Evolutionary conservation across 2,797 vertebrate species (phyloP).

Genomic region (Somateria mollissima): DNA sequence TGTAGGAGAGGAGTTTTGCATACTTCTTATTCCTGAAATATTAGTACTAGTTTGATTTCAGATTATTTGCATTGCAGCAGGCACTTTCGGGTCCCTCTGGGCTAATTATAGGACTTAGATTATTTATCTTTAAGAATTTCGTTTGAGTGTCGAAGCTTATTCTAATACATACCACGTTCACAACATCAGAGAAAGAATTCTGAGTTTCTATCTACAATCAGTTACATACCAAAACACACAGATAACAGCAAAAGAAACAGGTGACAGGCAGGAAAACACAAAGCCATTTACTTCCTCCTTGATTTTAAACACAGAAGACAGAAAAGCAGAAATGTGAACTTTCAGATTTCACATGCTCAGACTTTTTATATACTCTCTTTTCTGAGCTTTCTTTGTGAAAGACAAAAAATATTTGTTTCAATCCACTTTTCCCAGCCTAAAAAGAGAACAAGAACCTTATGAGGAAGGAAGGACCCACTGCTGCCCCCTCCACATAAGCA

Average conservation of each 20-base stretch:
- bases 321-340: conserved; percentile 26
- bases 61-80: conserved; percentile 13
- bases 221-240: neutral
- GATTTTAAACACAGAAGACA: neutral
- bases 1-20: neutral
- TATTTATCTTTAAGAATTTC: neutral
- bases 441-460: neutral
- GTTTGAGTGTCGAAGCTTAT: neutral
- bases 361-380: neutral
- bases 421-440: neutral
- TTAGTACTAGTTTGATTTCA: neutral
- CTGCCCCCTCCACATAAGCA: neutral
- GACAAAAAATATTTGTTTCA: neutral
- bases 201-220: neutral
- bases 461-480: neutral
- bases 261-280: neutral
- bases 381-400: neutral
- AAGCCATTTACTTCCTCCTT: neutral
- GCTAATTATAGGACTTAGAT: conserved; percentile 26
- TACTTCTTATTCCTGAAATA: neutral
- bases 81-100: neutral
- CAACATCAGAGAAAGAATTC: neutral
- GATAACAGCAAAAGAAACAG: neutral
- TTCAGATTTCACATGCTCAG: neutral
- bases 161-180: neutral